These are phyloP conservation scores for Sebastes cheni DNA, from an alignment of 2,797 vertebrate species.

Conservation along the genomic window DNA sequence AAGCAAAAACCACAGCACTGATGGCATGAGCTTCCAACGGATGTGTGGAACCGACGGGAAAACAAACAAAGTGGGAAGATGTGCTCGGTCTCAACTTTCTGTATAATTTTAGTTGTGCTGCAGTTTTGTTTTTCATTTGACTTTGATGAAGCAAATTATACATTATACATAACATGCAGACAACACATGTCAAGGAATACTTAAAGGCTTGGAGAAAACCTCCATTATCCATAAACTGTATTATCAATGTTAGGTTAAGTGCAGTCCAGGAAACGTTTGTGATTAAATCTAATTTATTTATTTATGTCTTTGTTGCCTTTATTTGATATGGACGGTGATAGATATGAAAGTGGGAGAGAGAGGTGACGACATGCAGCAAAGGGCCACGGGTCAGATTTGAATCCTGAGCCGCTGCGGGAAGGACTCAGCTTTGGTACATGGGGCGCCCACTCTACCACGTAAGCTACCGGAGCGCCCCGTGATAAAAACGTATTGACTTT, in stretches of 20 bases:
- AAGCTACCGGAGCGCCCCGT: no score
- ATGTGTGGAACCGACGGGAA: constrained; percentile 42
- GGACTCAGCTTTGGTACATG: no score
- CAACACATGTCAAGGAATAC: neutral
- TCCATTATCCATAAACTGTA: neutral
- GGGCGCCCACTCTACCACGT: no score
- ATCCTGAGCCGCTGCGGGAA: no score
- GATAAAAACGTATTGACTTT: neutral
- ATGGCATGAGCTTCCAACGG: constrained; percentile 53
- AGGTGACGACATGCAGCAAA: no score
- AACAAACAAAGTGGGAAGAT: constrained; percentile 54
- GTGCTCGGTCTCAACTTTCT: constrained; percentile 52
- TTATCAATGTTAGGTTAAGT: neutral
- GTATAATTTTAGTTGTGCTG: neutral
- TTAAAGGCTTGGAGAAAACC: neutral
- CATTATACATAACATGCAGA: neutral
- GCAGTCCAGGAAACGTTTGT: neutral
- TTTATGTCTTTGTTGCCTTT: no score
- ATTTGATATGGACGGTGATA: no score
- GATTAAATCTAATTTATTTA: neutral
- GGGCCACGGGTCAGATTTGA: no score
- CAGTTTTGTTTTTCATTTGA: constrained; percentile 33
- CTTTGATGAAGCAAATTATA: constrained; percentile 9
- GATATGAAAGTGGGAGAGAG: no score
- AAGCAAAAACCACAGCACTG: constrained; percentile 55